Conservation (phyloP, 2,797 vertebrate genomes). For the Phoeniculus purpureus region DNA sequence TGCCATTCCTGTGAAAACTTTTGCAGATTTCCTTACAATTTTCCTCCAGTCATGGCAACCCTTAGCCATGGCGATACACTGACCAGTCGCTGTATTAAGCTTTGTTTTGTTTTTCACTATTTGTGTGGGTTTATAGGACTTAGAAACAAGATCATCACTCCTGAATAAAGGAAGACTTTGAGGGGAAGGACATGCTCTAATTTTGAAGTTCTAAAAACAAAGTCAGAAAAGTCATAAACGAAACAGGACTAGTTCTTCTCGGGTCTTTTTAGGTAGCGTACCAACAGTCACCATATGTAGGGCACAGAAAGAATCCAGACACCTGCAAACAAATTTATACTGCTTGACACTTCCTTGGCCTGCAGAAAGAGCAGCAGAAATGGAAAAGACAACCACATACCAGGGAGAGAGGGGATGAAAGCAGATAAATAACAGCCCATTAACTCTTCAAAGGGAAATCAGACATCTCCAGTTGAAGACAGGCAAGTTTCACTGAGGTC, state of each 20-base stretch:
- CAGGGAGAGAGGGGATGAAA: too few species aligned
- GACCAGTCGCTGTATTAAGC: not conserved
- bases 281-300: not conserved
- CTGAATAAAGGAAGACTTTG: not conserved
- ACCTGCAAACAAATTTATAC: not conserved
- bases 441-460: not conserved
- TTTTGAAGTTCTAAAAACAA: not conserved
- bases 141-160: not conserved
- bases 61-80: not conserved
- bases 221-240: accelerated
- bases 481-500: not conserved
- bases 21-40: not conserved
- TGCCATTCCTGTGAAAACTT: not conserved
- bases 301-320: not conserved
- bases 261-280: not conserved
- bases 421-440: not conserved
- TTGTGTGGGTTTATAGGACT: not conserved
- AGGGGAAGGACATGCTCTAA: not conserved
- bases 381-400: not conserved
- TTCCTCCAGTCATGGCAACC: not conserved
- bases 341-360: not conserved
- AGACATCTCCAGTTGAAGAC: not conserved
- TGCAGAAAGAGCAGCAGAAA: not conserved
- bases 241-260: not conserved
- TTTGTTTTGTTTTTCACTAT: not conserved